Base-by-base conservation (phyloP, 1,140 invertebrate species). In the Palaemon carinicauda region DNA sequence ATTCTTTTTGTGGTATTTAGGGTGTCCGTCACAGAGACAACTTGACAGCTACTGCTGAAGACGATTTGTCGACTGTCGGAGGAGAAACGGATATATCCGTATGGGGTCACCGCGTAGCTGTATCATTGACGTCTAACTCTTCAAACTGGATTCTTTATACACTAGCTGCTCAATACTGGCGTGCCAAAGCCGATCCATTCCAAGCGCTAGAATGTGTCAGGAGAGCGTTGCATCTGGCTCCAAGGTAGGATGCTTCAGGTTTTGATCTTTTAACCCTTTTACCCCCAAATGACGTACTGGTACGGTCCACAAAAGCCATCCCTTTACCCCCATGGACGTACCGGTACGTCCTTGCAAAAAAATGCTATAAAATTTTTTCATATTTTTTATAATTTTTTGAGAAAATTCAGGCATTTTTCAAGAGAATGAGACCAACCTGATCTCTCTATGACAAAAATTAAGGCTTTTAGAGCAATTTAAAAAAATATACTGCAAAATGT, bases 111-210 rank as follows among this genome's bases (percentile, higher is more conserved):
- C 94, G 93, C 89, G 92, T 95, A 80, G 93, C 94, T 31, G 92
- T 93, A 83, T 94, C 94, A 21, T 92, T 97, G 14, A 90, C 92
- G 81, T 93, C 93, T 90, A 96, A 97, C 91, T 94, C 92, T 65
- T 94, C 94, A 1, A 97, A 96, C 0, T 97, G 96, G 96, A 92
- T 96, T 24, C 94, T 96, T 90, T 95, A 96, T 90, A 96, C 96
- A 91, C 92, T 97, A 90, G 96, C 95, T 65, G 94, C 96, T 19
- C 94, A 97, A 82, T 97, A 96, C 92, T 97, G 96, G 96, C 93
- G 96, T 77, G 94, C 96, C 1, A 94, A 94, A 90, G 96, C 96
- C 33, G 93, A 96, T 91, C 94, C 95, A 12, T 93, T 94, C 41
- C 94, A 95, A 90, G 96, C 96, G 14, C 92, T 97, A 75, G 96